Evolutionary conservation across 2,888 invertebrate species (phyloP), one percentile per base, ranked within the genome.

Genomic region (Hermodice carunculata): DNA sequence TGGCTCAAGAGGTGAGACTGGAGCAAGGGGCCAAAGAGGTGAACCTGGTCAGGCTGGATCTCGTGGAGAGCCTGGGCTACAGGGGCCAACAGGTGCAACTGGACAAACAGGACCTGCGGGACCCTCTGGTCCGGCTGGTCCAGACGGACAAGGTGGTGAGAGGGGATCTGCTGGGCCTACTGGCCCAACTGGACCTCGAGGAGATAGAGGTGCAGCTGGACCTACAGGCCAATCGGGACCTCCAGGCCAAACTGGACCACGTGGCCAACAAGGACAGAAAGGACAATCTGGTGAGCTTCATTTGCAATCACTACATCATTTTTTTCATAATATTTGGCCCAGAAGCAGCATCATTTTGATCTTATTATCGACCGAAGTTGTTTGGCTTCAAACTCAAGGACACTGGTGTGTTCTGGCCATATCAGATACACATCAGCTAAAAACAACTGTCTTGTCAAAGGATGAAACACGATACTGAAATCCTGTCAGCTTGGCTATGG

Each of bases 21-120:
- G 83, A 56, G 74, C 71, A 19, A 59, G 60, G 44, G 88, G 90
- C 37, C 84, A 88, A 52, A 86, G 87, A 17, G 95, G 95, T 26
- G 88, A 90, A 22, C 84, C 87, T 51, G 94, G 94, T 40, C 89
- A 90, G 26, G 94, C 93, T 86, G 64, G 64, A 28, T 31, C 42
- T 2, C 26, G 46, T 34, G 48, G 59, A 19, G 26, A 34, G 5
- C 31, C 3, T 32, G 63, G 63, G 5, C 40, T 34, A 4, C 3
- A 51, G 34, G 63, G 63, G 8, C 29, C n/a, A n/a, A n/a, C n/a
- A n/a, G n/a, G n/a, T n/a, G n/a, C n/a, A n/a, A n/a, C 3, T n/a
- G 43, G 56, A 8, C 42, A 24, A 6, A 31, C 14, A 19, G 53
- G 53, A 28, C 11, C 43, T 37, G 34, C 42, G 17, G 66, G 66